Percentiles rank a stretch among this genome's conserved stretches.
phyloP scores from a whole-genome alignment of 2,888 invertebrate species.

The Lamellibrachia columna region DNA sequence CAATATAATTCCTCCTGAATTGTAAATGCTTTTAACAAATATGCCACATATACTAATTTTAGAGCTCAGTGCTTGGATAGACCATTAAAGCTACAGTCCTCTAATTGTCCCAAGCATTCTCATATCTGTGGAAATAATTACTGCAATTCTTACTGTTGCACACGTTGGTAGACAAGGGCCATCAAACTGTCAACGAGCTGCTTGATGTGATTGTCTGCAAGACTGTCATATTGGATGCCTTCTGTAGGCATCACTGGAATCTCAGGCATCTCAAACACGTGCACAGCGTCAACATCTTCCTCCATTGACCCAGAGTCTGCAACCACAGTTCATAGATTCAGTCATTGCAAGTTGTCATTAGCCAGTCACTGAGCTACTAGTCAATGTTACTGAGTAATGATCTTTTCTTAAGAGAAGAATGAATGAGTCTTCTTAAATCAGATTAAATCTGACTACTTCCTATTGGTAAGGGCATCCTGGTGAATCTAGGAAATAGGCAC shows the following conservation, averaged over 20 bases:
- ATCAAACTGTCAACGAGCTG: conserved; percentile 59
- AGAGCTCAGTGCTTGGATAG: background rate
- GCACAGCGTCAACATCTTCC: conserved; percentile 27
- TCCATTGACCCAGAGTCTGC: background rate
- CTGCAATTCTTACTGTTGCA: conserved; percentile 51
- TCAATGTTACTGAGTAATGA: no score
- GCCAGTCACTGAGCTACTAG: no score
- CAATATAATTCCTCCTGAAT: no score
- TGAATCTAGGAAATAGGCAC: background rate
- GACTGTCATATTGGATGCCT: conserved; percentile 56
- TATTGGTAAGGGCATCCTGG: background rate
- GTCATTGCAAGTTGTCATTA: background rate
- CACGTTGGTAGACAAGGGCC: conserved; percentile 53
- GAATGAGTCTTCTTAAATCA: no score
- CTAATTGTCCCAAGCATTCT: background rate
- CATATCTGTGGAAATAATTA: background rate
- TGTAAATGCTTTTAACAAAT: no score
- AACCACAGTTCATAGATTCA: background rate
- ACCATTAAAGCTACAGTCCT: background rate
- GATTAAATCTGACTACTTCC: background rate
- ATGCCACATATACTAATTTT: no score
- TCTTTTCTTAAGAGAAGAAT: no score
- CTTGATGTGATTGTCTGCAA: conserved; percentile 56
- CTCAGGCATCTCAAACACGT: conserved; percentile 55
- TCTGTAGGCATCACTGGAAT: conserved; percentile 55